Conservation (phyloP, 2,888 invertebrate species). For the Bombylius discolor region DNA sequence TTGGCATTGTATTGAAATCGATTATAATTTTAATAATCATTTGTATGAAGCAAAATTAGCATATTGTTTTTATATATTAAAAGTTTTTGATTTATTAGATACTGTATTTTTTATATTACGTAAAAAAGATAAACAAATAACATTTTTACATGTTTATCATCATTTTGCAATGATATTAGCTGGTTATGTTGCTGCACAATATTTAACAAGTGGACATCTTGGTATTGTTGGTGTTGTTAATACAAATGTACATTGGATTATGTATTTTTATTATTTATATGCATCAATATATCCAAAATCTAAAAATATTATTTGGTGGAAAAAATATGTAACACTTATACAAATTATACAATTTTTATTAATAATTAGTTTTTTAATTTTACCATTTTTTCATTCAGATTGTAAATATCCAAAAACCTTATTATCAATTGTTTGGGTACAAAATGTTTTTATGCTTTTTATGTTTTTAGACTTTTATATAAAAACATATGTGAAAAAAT, state of each 20-base stretch:
- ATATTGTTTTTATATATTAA: constrained; percentile 54
- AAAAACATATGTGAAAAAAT: constrained; percentile 24
- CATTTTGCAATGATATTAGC: neutral
- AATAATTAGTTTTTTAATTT: neutral
- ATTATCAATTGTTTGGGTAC: neutral
- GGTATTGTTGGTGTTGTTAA: constrained; percentile 60
- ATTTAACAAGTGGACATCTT: constrained; percentile 49
- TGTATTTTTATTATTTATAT: constrained; percentile 71
- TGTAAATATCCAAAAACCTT: neutral
- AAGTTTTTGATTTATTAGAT: constrained; percentile 56
- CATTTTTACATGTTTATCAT: neutral
- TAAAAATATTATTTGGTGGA: constrained; percentile 61
- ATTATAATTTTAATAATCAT: constrained; percentile 18
- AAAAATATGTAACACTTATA: constrained; percentile 63
- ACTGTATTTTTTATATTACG: constrained; percentile 39
- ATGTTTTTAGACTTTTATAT: constrained; percentile 33
- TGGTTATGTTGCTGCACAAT: neutral
- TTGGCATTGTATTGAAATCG: no score
- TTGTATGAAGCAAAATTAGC: neutral
- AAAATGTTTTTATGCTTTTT: constrained; percentile 31
- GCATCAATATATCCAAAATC: constrained; percentile 54
- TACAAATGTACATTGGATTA: constrained; percentile 62
- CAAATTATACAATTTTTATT: constrained; percentile 42
- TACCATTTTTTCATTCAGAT: neutral
- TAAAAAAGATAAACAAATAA: neutral